A percentile compares a stretch with the other conserved stretches of the same genome.
phyloP scores from a whole-genome alignment of 2,888 invertebrate species.

The Conistra vaccinii region DNA sequence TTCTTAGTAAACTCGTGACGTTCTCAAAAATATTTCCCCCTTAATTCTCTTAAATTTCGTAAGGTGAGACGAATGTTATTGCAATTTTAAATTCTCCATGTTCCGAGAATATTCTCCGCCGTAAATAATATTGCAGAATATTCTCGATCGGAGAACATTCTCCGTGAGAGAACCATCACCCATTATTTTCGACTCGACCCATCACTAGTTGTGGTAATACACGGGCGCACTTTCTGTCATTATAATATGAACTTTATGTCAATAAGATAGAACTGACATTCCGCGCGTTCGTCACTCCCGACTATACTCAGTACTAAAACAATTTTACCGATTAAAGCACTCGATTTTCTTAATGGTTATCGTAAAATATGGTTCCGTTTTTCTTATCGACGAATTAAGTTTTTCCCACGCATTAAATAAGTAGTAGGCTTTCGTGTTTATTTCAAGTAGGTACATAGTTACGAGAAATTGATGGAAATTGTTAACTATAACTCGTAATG shows the following conservation, averaged over 20 bases:
- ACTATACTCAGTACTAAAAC: background rate
- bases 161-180: background rate
- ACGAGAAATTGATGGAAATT: slow-evolving; percentile 42
- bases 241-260: slow-evolving; percentile 21
- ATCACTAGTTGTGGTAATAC: slow-evolving; percentile 11
- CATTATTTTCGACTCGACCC: background rate
- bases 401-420: slow-evolving; percentile 59
- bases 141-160: background rate
- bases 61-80: too few species aligned
- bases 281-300: background rate
- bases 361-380: slow-evolving; percentile 32
- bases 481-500: slow-evolving; percentile 43
- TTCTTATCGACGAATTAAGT: slow-evolving; percentile 42
- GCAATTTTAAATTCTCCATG: background rate
- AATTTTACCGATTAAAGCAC: slow-evolving; percentile 40
- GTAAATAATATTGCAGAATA: background rate
- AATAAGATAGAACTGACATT: slow-evolving; percentile 2
- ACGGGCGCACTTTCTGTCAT: background rate
- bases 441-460: slow-evolving; percentile 14
- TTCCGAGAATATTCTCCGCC: background rate
- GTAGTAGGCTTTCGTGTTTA: slow-evolving; percentile 22
- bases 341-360: slow-evolving; percentile 44
- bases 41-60: too few species aligned
- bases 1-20: background rate
- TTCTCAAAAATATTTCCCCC: too few species aligned